These are phyloP conservation scores for Melanostoma mellinum DNA, from an alignment of 2,888 invertebrate genomes.

Conservation along the genomic window DNA sequence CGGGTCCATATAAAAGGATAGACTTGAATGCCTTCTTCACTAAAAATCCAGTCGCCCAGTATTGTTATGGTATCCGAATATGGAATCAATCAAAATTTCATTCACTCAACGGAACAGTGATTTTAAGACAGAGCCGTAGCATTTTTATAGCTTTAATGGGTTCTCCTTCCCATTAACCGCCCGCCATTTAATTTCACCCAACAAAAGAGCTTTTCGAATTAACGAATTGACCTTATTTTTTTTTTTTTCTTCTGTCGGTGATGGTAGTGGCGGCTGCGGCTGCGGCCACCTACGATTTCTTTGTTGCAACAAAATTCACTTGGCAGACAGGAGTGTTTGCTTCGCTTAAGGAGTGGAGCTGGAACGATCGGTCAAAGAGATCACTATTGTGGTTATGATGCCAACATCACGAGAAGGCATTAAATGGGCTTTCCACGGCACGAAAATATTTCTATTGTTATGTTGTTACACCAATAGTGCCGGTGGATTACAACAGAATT, in stretches of 20 bases:
- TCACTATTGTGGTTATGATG: conserved; percentile 68
- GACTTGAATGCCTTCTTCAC: conserved; percentile 34
- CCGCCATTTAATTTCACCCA: conserved; percentile 53
- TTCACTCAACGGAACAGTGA: conserved; percentile 28
- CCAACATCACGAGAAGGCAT: conserved; percentile 70
- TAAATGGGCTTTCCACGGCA: conserved; percentile 71
- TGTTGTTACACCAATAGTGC: neutral
- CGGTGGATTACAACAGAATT: conserved; percentile 60
- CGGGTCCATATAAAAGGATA: conserved; percentile 56
- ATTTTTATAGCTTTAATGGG: conserved; percentile 49
- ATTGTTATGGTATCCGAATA: conserved; percentile 39
- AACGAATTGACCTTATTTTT: conserved; percentile 58
- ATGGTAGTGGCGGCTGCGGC: conserved; percentile 18
- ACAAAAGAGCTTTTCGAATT: conserved; percentile 37
- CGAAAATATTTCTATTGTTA: conserved; percentile 69
- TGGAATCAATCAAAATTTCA: conserved; percentile 56
- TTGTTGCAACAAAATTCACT: conserved; percentile 34
- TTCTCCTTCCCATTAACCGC: conserved; percentile 57
- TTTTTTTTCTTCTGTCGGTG: conserved; percentile 12
- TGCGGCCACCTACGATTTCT: conserved; percentile 57
- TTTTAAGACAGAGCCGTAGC: conserved; percentile 11
- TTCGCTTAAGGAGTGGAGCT: conserved; percentile 62
- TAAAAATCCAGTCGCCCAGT: neutral
- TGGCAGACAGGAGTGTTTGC: conserved; percentile 63
- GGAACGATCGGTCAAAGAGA: conserved; percentile 70